A percentile compares a stretch with the other conserved stretches of the same genome.
Evolutionary conservation across 2,113 vertebrate species (phyloP).

Genomic region (Coregonus clupeaformis): DNA sequence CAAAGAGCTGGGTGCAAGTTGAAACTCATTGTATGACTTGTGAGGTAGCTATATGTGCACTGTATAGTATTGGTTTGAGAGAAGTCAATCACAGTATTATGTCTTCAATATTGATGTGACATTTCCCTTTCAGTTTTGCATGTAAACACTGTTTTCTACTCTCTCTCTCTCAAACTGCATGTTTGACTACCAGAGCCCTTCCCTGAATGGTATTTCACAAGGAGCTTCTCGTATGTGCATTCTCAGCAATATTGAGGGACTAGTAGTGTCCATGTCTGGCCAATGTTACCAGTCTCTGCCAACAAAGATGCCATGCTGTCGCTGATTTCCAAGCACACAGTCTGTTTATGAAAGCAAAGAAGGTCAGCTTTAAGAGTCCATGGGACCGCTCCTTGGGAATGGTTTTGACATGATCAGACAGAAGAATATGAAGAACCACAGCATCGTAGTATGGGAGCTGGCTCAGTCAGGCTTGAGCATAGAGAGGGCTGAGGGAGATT

Average conservation of each 20-base stretch:
- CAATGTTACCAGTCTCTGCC: background rate
- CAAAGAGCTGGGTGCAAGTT: background rate
- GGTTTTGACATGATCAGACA: background rate
- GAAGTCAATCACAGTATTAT: no score
- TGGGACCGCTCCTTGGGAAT: background rate
- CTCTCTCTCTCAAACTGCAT: background rate
- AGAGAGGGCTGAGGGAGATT: background rate
- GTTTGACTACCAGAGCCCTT: background rate
- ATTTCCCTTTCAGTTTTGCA: background rate
- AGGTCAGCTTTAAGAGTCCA: background rate
- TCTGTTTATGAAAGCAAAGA: background rate
- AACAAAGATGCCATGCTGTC: background rate
- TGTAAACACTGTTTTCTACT: background rate
- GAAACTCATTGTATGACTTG: no score
- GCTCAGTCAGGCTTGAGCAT: background rate
- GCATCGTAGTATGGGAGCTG: background rate
- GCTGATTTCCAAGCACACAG: background rate
- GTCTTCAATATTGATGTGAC: no score
- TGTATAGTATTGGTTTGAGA: no score
- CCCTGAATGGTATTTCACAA: background rate
- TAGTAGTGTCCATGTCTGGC: background rate
- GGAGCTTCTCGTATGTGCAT: background rate
- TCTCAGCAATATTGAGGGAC: no score
- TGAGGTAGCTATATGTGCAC: no score
- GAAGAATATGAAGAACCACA: background rate